Evolutionary conservation across 2,888 invertebrate species (phyloP).

Genomic region (Mythimna lalbum): DNA sequence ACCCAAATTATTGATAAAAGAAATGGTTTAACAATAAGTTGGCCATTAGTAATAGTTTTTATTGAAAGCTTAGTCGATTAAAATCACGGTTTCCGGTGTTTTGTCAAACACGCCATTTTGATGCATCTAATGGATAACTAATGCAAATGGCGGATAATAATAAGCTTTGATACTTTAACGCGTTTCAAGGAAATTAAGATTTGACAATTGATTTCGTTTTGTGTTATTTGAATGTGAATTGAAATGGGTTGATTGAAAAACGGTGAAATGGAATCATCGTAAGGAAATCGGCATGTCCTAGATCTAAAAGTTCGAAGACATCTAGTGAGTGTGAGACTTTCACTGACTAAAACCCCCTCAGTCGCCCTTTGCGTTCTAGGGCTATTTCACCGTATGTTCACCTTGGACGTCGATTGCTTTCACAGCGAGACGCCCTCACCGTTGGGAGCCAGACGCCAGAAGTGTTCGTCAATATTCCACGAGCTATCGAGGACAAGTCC

Average conservation of each 20-base stretch:
- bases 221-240: conserved; percentile 29
- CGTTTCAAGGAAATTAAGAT: conserved; percentile 58
- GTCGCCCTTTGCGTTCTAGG: too few relatives aligned
- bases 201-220: conserved; percentile 44
- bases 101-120: conserved; percentile 65
- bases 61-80: conserved; percentile 64
- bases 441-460: too few relatives aligned
- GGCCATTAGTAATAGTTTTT: conserved; percentile 51
- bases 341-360: too few relatives aligned
- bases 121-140: conserved; percentile 56
- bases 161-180: conserved; percentile 36
- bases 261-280: background rate
- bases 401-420: too few relatives aligned
- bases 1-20: conserved; percentile 24
- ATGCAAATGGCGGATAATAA: conserved; percentile 67
- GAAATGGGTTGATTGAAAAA: background rate
- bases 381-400: too few relatives aligned
- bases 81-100: conserved; percentile 67
- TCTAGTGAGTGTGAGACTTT: too few relatives aligned
- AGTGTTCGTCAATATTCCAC: too few relatives aligned
- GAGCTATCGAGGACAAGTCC: too few relatives aligned
- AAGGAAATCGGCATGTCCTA: background rate
- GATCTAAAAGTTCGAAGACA: too few relatives aligned
- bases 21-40: conserved; percentile 38
- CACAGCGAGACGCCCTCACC: too few relatives aligned